Evolutionary conservation across 2,888 invertebrate genomes (phyloP).

Genomic region (Leistus spinibarbis): DNA sequence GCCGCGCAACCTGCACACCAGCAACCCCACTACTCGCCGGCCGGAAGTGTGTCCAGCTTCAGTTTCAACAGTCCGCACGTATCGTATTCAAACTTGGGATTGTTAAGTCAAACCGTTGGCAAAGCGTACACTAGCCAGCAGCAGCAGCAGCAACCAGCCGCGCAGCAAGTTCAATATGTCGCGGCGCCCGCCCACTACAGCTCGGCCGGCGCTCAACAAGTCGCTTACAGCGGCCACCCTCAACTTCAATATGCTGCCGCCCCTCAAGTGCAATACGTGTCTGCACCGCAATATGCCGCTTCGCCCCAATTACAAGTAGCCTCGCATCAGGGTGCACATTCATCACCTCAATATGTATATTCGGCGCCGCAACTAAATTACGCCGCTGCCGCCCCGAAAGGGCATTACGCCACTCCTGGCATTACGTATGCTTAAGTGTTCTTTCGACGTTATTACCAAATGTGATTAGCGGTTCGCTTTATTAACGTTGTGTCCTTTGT

Average conservation of each 20-base stretch:
- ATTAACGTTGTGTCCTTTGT: neutral
- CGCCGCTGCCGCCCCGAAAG: constrained; percentile 3
- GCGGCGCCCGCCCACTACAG: constrained; percentile 38
- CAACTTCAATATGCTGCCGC: constrained; percentile 44
- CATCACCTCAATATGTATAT: constrained; percentile 19
- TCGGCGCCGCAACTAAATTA: constrained; percentile 6
- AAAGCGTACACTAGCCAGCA: constrained; percentile 42
- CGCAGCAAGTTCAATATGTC: constrained; percentile 2
- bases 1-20: neutral
- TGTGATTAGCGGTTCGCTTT: neutral
- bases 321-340: constrained; percentile 12
- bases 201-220: constrained; percentile 21
- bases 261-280: constrained; percentile 42
- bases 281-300: neutral
- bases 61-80: constrained; percentile 55
- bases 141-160: neutral
- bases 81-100: constrained; percentile 53
- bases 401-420: neutral
- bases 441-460: neutral
- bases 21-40: constrained; percentile 48
- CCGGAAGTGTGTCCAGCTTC: constrained; percentile 55
- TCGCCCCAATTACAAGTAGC: neutral
- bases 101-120: constrained; percentile 50
- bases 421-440: constrained; percentile 21
- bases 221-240: constrained; percentile 27